Evolutionary conservation across 2,888 invertebrate genomes (phyloP), one percentile per base, ranked within the genome.

Genomic region (Ectemnius continuus): DNA sequence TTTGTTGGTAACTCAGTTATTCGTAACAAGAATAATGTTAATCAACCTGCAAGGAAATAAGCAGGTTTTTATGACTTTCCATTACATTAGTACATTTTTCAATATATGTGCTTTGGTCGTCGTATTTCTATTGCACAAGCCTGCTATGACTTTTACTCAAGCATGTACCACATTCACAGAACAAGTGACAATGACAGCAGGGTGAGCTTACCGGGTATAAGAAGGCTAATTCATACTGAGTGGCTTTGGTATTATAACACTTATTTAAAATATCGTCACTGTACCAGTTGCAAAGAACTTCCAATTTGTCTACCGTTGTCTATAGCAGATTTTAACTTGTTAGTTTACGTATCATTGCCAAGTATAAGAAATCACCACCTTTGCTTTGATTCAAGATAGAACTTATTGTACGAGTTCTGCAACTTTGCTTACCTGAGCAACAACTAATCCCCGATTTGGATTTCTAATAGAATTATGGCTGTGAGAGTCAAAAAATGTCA

Each of bases 401-500:
- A 52, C 14, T 52, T 52, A 52, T 4, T 52, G n/a, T 16, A 52
- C 52, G 52, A 52, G 16, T n/a, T 52, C 16, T 52, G 14, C 36
- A n/a, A 52, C 8, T 46, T 5, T 36, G 36, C 71, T 84, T 76
- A 91, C 91, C 82, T 92, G 91, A 16, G 92, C 92, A 65, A 93
- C 88, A 18, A 92, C 91, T 61, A 93, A 91, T 65, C 93, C 93
- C 78, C 91, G 91, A 59, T 87, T 88, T 48, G 84, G 76, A 78
- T 92, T 91, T 76, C 88, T 70, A 3, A 61, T 23, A 58, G 83
- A 86, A 52, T 80, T 78, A 64, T 91, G 91, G 20, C 87, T 91
- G 81, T 93, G 93, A 0, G 93, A 92, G 86, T 93, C 93, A 48
- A 93, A 90, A 23, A 93, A 82, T 23, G 91, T 92, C 36, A 92